Conservation (phyloP, 2,797 vertebrate species). For the Chelidonichthys spinosus region DNA sequence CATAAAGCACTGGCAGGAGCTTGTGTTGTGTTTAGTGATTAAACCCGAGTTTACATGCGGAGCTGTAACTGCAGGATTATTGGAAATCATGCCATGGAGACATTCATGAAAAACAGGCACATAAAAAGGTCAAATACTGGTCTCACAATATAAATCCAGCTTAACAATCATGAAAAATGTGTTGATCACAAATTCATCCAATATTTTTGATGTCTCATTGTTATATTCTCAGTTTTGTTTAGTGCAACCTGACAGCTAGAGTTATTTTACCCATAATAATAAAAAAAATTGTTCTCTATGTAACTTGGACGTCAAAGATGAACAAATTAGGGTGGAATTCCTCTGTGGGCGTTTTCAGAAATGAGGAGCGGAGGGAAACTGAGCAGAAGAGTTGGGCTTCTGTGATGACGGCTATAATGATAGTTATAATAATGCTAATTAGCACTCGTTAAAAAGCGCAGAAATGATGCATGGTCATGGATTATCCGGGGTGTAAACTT, state of each 20-base stretch:
- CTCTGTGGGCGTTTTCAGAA: conserved; percentile 66
- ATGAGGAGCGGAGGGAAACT: conserved; percentile 34
- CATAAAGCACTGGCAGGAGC: conserved; percentile 18
- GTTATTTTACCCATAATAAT: conserved; percentile 64
- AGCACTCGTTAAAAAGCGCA: conserved; percentile 15
- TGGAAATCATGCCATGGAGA: conserved; percentile 5
- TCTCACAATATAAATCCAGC: background rate
- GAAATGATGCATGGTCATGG: conserved; percentile 21
- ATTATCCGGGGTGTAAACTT: conserved; percentile 54
- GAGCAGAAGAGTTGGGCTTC: conserved; percentile 5
- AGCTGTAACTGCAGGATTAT: conserved; percentile 17
- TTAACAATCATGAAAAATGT: background rate
- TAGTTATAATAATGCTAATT: conserved; percentile 21
- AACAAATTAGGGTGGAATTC: conserved; percentile 67
- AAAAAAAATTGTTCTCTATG: conserved; percentile 61
- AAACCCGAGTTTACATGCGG: conserved; percentile 22
- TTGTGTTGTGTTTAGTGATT: conserved; percentile 37
- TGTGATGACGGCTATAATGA: background rate
- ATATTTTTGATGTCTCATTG: background rate
- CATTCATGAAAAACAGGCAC: conserved; percentile 21
- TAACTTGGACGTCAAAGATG: conserved; percentile 62
- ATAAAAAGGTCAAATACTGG: conserved; percentile 5
- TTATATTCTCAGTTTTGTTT: conserved; percentile 18
- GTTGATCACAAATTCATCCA: conserved; percentile 20
- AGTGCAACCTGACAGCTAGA: conserved; percentile 56